phyloP scores from a whole-genome alignment of 92 coral and sea anemone species.

The Zoanthus sociatus region DNA sequence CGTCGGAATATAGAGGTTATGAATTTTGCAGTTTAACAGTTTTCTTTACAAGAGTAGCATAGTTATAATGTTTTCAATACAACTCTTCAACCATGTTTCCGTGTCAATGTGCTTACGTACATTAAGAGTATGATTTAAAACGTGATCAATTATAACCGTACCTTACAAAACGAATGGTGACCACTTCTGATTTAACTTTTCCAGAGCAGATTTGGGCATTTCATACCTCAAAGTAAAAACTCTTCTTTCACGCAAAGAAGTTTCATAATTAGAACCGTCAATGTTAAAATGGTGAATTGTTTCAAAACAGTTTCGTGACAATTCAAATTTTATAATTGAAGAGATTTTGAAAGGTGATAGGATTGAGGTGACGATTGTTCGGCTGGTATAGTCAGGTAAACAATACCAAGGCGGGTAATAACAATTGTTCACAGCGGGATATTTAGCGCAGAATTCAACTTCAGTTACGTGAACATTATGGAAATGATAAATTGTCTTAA shows the following conservation, averaged over 20 bases:
- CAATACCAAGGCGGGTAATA: neutral
- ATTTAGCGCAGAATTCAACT: neutral
- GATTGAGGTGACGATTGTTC: neutral
- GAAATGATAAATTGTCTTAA: no score
- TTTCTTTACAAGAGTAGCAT: neutral
- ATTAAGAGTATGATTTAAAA: neutral
- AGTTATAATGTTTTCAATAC: neutral
- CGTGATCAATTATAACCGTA: neutral
- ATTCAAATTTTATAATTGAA: constrained; percentile 13
- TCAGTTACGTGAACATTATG: no score
- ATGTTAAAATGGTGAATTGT: neutral
- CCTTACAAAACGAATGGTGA: neutral
- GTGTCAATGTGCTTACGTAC: neutral
- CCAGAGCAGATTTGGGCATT: neutral
- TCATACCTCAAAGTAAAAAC: neutral
- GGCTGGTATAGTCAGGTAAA: constrained; percentile 1
- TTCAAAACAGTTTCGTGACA: constrained; percentile 20
- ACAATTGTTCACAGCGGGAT: constrained; percentile 2
- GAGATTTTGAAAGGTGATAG: constrained; percentile 30
- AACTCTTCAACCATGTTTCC: neutral
- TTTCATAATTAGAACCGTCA: neutral
- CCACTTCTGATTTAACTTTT: neutral
- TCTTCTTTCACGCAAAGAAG: neutral
- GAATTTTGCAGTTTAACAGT: neutral
- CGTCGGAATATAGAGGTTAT: neutral